Evolutionary conservation across 2,797 vertebrate genomes (phyloP).

Genomic region (Pseudochirops corinnae): DNA sequence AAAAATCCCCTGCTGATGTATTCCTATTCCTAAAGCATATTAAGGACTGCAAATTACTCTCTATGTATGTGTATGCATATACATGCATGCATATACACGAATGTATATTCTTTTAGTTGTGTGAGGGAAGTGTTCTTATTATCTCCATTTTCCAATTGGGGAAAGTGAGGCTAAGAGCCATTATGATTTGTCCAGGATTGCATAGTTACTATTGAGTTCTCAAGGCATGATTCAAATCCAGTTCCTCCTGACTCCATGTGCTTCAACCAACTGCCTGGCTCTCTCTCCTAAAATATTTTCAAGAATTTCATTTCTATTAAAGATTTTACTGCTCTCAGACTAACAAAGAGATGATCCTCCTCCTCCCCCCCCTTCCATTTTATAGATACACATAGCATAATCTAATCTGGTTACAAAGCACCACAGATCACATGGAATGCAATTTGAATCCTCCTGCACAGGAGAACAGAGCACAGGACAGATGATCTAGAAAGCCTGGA

Average conservation of each 20-base stretch:
- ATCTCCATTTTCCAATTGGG: background rate
- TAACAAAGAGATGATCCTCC: constrained; percentile 7
- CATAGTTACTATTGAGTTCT: background rate
- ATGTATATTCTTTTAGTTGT: background rate
- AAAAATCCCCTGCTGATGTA: background rate
- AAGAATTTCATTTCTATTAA: background rate
- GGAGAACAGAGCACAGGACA: constrained; percentile 11
- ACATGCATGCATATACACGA: background rate
- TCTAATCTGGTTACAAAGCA: constrained; percentile 66
- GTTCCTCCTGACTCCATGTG: background rate
- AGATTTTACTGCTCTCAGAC: constrained; percentile 3
- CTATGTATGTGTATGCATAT: background rate
- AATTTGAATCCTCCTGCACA: constrained; percentile 47
- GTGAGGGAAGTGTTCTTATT: background rate
- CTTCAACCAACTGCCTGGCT: background rate
- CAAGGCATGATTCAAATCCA: background rate
- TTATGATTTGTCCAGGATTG: background rate
- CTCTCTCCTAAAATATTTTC: background rate
- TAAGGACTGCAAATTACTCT: background rate
- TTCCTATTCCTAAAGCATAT: background rate
- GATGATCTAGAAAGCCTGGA: constrained; percentile 33
- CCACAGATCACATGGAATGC: constrained; percentile 56
- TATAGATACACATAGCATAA: constrained; percentile 38
- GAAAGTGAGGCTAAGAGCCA: background rate
- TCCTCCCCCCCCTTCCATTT: constrained; percentile 4